Evolutionary conservation across 2,888 invertebrate genomes (phyloP), one percentile per base, ranked within the genome.

Genomic region (Drosophila neonasuta): DNA sequence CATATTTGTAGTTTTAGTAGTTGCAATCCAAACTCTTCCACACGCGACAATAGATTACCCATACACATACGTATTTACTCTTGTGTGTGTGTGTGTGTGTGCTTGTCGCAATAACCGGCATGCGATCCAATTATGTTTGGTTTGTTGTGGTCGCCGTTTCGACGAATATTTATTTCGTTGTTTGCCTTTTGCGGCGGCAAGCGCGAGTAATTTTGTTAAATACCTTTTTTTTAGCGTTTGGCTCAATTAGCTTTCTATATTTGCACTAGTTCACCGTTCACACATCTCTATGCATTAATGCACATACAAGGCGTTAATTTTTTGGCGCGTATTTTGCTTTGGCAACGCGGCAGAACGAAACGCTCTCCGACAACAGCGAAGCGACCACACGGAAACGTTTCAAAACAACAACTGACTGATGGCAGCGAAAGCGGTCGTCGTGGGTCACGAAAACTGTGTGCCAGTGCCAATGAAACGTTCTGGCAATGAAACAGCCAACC

Each of bases 381-480:
- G 8, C 34, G 39, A 68, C 74, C 71, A 17, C 56, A 65, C 75
- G 60, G 20, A 39, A 59, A 39, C 69, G 75, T 51, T 69, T 72
- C 75, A 75, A 69, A 77, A 78, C 61, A 75, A 77, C 75, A 69
- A 77, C 78, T 77, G 77, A 71, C 46, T 54, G 15, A 29, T 15
- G 36, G n/a, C 10, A 39, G 4, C 10, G 49, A 60, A 56, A 55
- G 24, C 49, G 51, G 55, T 54, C 15, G 44, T 39, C n/a, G 44
- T 39, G 58, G 49, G 65, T 42, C 55, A 48, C 44, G 46, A 15
- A 34, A 60, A 46, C 57, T 55, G 68, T 55, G 24, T 24, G 24
- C 24, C 6, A 24, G 0, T 24, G 45, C 45, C 24, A 32, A 45
- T 15, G 75, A 49, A 62, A 73, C 71, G 61, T 48, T 61, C 9